Percentiles rank a stretch among this genome's conserved stretches.
Conservation (phyloP, 2,888 invertebrate genomes). For the Sphaeridia pumilis region DNA sequence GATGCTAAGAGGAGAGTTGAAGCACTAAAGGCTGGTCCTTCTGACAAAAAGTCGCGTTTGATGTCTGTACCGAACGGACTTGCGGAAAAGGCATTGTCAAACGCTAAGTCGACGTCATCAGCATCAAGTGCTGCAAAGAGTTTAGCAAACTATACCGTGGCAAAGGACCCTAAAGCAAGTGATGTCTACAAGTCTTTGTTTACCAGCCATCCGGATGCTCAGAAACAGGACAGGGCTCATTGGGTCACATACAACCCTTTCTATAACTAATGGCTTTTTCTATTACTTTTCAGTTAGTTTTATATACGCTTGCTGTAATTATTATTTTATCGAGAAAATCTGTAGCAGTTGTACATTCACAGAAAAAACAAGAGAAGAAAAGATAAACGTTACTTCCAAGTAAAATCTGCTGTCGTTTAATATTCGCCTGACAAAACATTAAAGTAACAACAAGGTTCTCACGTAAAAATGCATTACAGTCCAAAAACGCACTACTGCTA, state of each 20-base stretch:
- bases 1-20: not conserved
- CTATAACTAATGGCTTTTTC: constrained; percentile 69
- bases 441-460: too few relatives aligned
- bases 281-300: too few relatives aligned
- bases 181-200: constrained; percentile 92
- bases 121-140: constrained; percentile 50
- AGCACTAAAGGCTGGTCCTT: constrained; percentile 3
- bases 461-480: too few relatives aligned
- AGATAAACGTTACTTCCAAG: too few relatives aligned
- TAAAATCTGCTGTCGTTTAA: too few relatives aligned
- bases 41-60: constrained; percentile 8
- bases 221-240: constrained; percentile 77
- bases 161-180: constrained; percentile 77
- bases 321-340: too few relatives aligned
- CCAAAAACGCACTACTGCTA: too few relatives aligned
- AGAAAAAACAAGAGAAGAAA: too few relatives aligned
- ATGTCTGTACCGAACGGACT: not conserved
- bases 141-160: constrained; percentile 63
- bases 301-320: too few relatives aligned
- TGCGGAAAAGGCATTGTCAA: constrained; percentile 33
- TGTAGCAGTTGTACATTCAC: too few relatives aligned
- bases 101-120: not conserved
- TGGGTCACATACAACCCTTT: constrained; percentile 98
- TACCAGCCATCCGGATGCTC: constrained; percentile 75
- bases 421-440: too few relatives aligned